Conservation (phyloP, 2,888 invertebrate genomes). For the Beris chalybata region DNA sequence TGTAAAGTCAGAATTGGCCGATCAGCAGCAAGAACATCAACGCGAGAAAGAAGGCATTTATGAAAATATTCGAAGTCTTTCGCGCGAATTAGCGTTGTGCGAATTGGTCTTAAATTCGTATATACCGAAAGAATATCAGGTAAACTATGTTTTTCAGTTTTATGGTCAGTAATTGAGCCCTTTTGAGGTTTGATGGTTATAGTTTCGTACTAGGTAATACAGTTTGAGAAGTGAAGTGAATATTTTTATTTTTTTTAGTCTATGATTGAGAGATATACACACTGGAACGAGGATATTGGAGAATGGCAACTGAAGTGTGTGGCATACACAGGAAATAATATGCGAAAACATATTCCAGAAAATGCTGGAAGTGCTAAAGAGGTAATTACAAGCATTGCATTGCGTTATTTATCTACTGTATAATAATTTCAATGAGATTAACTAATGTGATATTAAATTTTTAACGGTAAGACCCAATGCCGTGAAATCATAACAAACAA, state of each 20-base stretch:
- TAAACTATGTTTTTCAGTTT: constrained; percentile 47
- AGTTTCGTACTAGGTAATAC: neutral
- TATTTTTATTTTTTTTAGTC: constrained; percentile 60
- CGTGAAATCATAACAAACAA: too few species aligned
- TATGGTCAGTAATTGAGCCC: too few species aligned
- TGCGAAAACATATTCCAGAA: constrained; percentile 70
- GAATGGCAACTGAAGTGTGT: constrained; percentile 98
- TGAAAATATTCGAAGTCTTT: constrained; percentile 88
- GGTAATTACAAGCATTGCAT: constrained; percentile 29
- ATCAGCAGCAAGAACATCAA: constrained; percentile 92
- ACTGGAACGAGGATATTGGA: constrained; percentile 98
- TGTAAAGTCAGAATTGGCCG: constrained; percentile 80
- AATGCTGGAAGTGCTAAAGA: constrained; percentile 54
- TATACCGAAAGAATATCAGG: constrained; percentile 92
- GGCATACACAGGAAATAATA: constrained; percentile 98
- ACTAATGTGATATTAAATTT: too few species aligned
- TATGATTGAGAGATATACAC: constrained; percentile 86
- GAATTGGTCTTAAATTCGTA: constrained; percentile 89
- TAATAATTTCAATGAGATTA: too few species aligned
- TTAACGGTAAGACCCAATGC: too few species aligned
- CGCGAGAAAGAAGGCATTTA: constrained; percentile 94
- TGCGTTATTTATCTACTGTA: too few species aligned
- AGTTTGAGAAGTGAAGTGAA: constrained; percentile 1
- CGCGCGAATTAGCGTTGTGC: constrained; percentile 87
- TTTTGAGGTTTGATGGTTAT: too few species aligned